phyloP scores from a whole-genome alignment of 2,113 vertebrate genomes.

The Neogale vison region DNA sequence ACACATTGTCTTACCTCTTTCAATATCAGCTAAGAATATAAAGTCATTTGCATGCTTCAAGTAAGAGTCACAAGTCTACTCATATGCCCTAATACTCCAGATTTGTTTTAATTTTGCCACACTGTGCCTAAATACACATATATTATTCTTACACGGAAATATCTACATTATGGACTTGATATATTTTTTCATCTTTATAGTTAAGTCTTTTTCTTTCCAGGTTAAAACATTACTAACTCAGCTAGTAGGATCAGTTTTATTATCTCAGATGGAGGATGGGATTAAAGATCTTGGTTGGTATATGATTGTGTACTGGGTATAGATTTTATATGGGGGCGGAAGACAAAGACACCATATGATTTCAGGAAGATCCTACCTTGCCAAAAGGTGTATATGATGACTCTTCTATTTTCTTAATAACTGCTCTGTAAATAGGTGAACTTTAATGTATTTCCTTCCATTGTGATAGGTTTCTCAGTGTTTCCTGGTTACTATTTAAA shows the following conservation, averaged over 20 bases:
- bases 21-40: not conserved
- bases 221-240: not conserved
- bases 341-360: not conserved
- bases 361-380: not conserved
- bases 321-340: not conserved
- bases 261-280: not conserved
- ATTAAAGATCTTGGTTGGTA: not conserved
- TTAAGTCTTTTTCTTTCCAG: not conserved
- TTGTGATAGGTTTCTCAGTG: not conserved
- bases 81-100: not conserved
- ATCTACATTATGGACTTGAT: not conserved
- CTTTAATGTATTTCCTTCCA: not conserved
- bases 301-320: not conserved
- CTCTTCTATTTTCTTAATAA: not conserved
- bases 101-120: not conserved
- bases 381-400: not conserved
- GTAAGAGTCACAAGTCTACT: not conserved
- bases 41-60: not conserved
- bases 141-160: not conserved
- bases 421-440: not conserved
- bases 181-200: not conserved
- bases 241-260: not conserved
- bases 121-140: not conserved
- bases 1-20: not conserved
- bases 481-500: slow-evolving; percentile 20